phyloP scores from a whole-genome alignment of 2,113 vertebrate species.

The Catharus minimus region DNA sequence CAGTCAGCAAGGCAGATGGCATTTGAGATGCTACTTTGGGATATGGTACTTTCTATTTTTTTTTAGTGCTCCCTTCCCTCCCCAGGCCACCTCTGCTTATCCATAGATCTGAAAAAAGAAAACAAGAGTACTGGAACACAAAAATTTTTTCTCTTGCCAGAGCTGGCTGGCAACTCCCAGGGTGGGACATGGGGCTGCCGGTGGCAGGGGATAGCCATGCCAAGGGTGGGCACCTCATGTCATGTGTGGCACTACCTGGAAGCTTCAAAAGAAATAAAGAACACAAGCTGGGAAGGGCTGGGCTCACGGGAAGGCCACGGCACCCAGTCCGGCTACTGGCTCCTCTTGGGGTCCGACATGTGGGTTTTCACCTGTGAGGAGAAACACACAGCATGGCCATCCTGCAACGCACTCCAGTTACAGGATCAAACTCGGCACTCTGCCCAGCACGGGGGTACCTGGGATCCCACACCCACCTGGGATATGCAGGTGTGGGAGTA shows the following conservation, averaged over 20 bases:
- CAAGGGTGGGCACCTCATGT: rapidly evolving
- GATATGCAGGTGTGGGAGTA: background rate
- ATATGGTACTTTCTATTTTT: background rate
- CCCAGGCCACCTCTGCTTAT: background rate
- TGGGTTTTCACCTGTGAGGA: slow-evolving; percentile 46
- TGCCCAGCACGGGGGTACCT: rapidly evolving
- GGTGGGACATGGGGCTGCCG: rapidly evolving
- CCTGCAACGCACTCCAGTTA: background rate
- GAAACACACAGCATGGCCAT: background rate
- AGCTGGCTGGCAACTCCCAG: rapidly evolving
- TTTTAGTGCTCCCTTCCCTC: background rate
- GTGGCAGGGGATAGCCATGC: background rate
- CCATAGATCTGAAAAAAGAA: background rate
- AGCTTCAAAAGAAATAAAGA: background rate
- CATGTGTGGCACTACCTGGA: background rate
- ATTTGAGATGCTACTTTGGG: background rate
- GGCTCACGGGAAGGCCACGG: rapidly evolving
- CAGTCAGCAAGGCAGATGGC: background rate
- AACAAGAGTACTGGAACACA: background rate
- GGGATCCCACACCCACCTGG: background rate
- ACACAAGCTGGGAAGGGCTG: background rate
- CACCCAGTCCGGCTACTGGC: background rate
- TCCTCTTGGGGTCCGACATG: background rate
- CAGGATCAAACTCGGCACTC: background rate
- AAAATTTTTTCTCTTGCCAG: background rate